Base-by-base conservation (phyloP, 2,113 vertebrate genomes). In the Hylia prasina region DNA sequence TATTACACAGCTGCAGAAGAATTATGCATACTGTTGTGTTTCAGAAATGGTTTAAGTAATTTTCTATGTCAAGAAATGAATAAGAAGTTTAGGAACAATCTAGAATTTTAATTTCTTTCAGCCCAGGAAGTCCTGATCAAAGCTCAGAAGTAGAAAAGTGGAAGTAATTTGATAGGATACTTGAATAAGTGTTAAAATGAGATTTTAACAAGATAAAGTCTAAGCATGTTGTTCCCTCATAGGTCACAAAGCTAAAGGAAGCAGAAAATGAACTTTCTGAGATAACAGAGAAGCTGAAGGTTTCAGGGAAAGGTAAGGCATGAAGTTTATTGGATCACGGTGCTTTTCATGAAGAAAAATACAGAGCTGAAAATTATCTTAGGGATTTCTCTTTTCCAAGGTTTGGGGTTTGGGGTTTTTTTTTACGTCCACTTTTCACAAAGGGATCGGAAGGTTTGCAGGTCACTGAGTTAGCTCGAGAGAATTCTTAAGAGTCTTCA, bases 181-280 rank as follows among this genome's bases (percentile, higher is more conserved):
- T 92, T 56, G 54, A 54, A 9, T 50, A 92, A 54, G 9, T 75
- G 33, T 51, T 75, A 63, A 66, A 83, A n/a, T 24, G 7, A 22
- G 15, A 42, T 89, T 89, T 85, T 81, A 63, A 90, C 63, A 75
- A 35, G 19, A 37, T 89, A 42, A 64, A n/a, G 13, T 93, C 25
- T 73, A 93, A 90, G 7, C 3, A 0, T 65, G 15, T 87, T 73
- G 31, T 84, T 92, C 53, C 66, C 19, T 94, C 72, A 21, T 53
- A 99, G 99, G 97, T 99, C 89, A 96, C 87, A 93, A 99, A 99
- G 94, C 97, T 99, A 93, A 98, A 98, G 19, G 97, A 97, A 93
- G 98, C 99, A 96, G 99, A 99, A 97, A 98, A 97, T 78, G 99
- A 99, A 73, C 97, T 99, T 65, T 95, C 97, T 61, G 98, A 99